phyloP scores from a whole-genome alignment of 2,888 invertebrate genomes.

The Tetragonisca angustula region DNA sequence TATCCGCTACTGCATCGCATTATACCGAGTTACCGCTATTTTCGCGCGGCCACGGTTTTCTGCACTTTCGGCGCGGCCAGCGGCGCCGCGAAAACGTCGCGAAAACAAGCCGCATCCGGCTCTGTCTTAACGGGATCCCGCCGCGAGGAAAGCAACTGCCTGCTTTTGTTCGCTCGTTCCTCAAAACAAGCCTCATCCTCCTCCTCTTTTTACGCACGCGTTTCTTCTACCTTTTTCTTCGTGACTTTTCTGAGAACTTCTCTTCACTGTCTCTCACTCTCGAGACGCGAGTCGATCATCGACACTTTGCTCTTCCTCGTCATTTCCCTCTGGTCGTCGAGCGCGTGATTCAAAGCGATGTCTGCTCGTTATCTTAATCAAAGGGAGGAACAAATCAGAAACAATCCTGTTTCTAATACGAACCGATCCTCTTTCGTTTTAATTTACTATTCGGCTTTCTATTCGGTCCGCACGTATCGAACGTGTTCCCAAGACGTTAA shows the following conservation, averaged over 20 bases:
- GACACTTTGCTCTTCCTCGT: too few relatives aligned
- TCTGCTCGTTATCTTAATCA: not conserved
- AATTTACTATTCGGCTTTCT: not conserved
- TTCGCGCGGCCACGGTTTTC: conserved; percentile 74
- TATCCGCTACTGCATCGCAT: conserved; percentile 73
- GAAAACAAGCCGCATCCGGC: conserved; percentile 68
- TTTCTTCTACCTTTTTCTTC: not conserved
- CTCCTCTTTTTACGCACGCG: not conserved
- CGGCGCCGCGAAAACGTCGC: conserved; percentile 70
- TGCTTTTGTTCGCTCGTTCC: conserved; percentile 29
- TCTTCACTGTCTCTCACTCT: too few relatives aligned
- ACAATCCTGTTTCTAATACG: not conserved
- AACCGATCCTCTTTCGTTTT: not conserved
- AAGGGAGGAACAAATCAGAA: not conserved
- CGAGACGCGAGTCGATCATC: too few relatives aligned
- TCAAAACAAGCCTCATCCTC: not conserved
- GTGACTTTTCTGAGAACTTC: too few relatives aligned
- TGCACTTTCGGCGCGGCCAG: conserved; percentile 68
- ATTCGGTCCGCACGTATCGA: too few relatives aligned
- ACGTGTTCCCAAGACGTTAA: not conserved
- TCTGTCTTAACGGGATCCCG: conserved; percentile 64
- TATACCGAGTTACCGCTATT: conserved; percentile 73
- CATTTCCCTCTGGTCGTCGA: not conserved
- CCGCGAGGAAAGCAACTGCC: conserved; percentile 42
- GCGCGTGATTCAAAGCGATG: not conserved